A percentile compares a stretch with the other conserved stretches of the same genome.
These are phyloP conservation scores for Ciconia boyciana DNA, from an alignment of 2,113 vertebrate species.

Conservation along the genomic window DNA sequence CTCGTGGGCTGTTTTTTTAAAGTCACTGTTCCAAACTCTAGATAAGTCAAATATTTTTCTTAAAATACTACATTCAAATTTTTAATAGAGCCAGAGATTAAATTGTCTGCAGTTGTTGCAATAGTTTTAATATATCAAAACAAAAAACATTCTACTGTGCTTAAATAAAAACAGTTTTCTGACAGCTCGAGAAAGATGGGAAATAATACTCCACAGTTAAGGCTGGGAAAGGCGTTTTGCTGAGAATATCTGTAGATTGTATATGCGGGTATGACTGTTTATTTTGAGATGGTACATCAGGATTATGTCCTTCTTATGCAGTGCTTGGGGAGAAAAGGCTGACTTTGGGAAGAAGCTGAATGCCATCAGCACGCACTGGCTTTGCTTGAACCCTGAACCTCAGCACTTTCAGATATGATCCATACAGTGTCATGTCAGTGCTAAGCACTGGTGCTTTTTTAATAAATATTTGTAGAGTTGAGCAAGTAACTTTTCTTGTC, in stretches of 20 bases:
- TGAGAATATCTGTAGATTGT: not conserved
- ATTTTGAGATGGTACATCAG: not conserved
- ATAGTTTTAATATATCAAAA: not conserved
- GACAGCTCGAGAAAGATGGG: not conserved
- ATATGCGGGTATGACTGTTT: not conserved
- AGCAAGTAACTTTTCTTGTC: not conserved
- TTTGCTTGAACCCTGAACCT: not conserved
- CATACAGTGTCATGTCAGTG: not conserved
- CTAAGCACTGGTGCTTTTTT: not conserved
- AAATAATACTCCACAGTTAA: not conserved
- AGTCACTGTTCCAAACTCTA: not conserved
- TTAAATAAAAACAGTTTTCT: not conserved
- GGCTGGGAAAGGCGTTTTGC: not conserved
- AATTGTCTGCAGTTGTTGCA: not conserved
- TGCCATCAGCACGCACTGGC: not conserved
- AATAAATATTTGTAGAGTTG: not conserved
- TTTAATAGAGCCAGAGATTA: not conserved
- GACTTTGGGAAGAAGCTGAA: not conserved
- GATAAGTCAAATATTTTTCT: conserved; percentile 14
- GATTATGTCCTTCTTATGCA: not conserved
- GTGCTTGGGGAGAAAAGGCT: not conserved
- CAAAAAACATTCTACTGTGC: not conserved
- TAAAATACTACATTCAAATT: not conserved
- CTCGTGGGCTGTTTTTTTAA: not conserved
- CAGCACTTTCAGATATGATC: fast-evolving